These are phyloP conservation scores for Charaxes varanes DNA, from an alignment of 1,140 invertebrate species.

Conservation along the genomic window DNA sequence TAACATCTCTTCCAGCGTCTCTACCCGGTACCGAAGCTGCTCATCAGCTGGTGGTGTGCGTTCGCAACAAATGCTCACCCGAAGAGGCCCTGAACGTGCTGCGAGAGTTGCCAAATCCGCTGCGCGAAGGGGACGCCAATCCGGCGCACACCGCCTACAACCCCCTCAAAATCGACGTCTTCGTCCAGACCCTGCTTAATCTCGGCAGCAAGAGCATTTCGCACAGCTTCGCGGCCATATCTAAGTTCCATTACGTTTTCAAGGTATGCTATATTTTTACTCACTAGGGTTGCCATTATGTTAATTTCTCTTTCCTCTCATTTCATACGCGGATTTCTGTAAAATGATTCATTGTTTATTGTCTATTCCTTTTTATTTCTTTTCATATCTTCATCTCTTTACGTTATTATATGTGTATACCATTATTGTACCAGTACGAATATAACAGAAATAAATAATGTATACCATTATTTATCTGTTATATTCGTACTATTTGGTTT, in stretches of 20 bases:
- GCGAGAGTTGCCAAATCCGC: conserved; percentile 87
- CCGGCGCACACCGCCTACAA: conserved; percentile 80
- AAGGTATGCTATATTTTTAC: conserved; percentile 75
- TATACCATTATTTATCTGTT: too few species aligned
- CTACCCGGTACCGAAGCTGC: conserved; percentile 89
- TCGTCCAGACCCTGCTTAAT: conserved; percentile 95
- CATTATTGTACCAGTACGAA: too few species aligned
- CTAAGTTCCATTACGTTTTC: conserved; percentile 96
- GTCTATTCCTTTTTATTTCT: too few species aligned
- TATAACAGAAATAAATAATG: too few species aligned
- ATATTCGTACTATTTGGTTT: too few species aligned
- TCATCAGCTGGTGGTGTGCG: conserved; percentile 87
- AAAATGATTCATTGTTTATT: too few species aligned
- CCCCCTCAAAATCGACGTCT: conserved; percentile 96
- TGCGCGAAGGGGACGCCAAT: conserved; percentile 77
- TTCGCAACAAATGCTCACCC: conserved; percentile 90
- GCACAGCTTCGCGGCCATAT: conserved; percentile 97
- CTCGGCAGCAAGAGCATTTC: conserved; percentile 97
- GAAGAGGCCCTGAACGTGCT: conserved; percentile 94
- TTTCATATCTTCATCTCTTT: too few species aligned
- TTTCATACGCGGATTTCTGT: too few species aligned
- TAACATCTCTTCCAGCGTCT: too few species aligned
- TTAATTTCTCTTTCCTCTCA: neutral
- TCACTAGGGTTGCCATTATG: neutral
- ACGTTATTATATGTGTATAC: too few species aligned